phyloP scores from a whole-genome alignment of 2,888 invertebrate genomes.

The Conchocele bisecta region DNA sequence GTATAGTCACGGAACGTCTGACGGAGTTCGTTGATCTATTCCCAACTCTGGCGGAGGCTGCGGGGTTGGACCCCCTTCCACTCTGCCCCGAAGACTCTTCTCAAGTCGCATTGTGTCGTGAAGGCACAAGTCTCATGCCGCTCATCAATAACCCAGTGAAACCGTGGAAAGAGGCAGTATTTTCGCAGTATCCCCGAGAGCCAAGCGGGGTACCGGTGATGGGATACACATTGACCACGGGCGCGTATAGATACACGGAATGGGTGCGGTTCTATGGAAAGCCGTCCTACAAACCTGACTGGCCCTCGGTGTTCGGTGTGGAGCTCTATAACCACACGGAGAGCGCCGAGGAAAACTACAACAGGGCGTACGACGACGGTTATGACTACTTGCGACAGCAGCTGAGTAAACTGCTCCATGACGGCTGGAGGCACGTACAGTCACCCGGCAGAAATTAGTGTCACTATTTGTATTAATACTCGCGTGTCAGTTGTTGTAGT shows the following conservation, averaged over 20 bases:
- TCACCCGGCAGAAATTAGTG: too few relatives aligned
- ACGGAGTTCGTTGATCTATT: conserved; percentile 67
- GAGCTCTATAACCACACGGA: conserved; percentile 90
- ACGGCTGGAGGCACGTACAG: conserved; percentile 42
- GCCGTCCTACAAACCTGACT: conserved; percentile 48
- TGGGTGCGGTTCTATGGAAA: conserved; percentile 44
- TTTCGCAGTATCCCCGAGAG: conserved; percentile 60
- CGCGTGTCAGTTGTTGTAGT: too few relatives aligned
- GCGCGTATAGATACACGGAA: conserved; percentile 58
- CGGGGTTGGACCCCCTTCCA: conserved; percentile 42
- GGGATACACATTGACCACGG: conserved; percentile 66
- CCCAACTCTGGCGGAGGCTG: conserved; percentile 65
- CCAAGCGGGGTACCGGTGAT: conserved; percentile 37
- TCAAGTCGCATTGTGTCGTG: conserved; percentile 52
- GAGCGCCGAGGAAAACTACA: conserved; percentile 89
- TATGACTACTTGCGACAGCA: conserved; percentile 65
- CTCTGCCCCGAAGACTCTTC: conserved; percentile 52
- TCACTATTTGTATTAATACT: too few relatives aligned
- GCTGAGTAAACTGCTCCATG: conserved; percentile 38
- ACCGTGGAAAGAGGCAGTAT: conserved; percentile 35
- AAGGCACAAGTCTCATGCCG: conserved; percentile 60
- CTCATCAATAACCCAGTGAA: conserved; percentile 31
- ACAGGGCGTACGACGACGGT: conserved; percentile 84
- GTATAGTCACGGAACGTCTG: conserved; percentile 49
- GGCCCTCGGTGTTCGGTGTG: conserved; percentile 83